These are phyloP conservation scores for Onchidella celtica DNA, from an alignment of 2,888 invertebrate genomes.

Conservation along the genomic window DNA sequence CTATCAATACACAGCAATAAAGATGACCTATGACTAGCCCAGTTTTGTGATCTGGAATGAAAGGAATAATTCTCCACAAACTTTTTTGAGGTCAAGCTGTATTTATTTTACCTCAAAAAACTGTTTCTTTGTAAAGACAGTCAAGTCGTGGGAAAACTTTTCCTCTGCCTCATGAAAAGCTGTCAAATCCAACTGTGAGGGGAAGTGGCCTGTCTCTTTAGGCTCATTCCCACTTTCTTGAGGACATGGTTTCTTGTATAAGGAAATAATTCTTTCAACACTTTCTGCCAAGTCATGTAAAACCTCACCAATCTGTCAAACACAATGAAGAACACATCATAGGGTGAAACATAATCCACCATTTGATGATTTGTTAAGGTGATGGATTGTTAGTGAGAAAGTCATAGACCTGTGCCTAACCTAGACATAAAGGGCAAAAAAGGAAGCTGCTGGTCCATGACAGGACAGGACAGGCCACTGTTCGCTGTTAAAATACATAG, in stretches of 20 bases:
- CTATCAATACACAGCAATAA: no score
- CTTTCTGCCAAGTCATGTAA: constrained; percentile 58
- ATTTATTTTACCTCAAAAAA: constrained; percentile 77
- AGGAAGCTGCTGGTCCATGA: no score
- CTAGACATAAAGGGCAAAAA: no score
- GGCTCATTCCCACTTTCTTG: background rate
- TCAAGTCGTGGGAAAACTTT: constrained; percentile 71
- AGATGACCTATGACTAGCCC: no score
- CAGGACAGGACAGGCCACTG: no score
- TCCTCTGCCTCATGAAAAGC: constrained; percentile 69
- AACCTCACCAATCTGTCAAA: constrained; percentile 64
- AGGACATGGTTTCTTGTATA: constrained; percentile 54
- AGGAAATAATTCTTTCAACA: constrained; percentile 56
- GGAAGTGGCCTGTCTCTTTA: constrained; percentile 54
- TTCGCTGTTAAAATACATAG: no score
- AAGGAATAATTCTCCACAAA: no score
- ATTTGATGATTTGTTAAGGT: no score
- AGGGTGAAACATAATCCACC: background rate
- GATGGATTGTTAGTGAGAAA: no score
- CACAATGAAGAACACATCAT: background rate
- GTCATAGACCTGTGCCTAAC: no score
- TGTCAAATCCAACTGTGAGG: constrained; percentile 67
- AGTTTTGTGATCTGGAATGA: no score
- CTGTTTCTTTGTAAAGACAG: constrained; percentile 75
- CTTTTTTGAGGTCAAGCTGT: no score